Evolutionary conservation across 2,888 invertebrate species (phyloP), one percentile per base, ranked within the genome.

Genomic region (Agrochola macilenta): DNA sequence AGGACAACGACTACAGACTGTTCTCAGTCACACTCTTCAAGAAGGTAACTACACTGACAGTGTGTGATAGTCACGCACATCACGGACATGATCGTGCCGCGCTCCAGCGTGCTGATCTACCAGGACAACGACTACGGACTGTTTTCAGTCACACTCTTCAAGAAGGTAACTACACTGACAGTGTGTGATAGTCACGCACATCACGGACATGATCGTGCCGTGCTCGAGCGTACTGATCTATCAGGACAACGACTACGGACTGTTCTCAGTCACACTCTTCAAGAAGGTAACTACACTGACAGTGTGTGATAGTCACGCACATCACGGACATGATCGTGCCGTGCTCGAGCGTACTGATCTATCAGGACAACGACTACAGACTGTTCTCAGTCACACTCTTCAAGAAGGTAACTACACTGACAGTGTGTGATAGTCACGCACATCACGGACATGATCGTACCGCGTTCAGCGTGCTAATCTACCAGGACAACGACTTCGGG

Each of bases 341-440:
- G 23, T 98, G 99, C 89, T 99, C 99, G 88, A 97, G 98, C 57
- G 97, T 98, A 93, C 95, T 99, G 87, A 98, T 99, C 82, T 97
- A 97, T 89, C 99, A 99, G 93, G 99, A 99, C 96, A 95, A 97
- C 87, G 99, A 99, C 92, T 99, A 98, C 93, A 98, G 98, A 30
- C 97, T 99, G 66, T 99, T 98, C 96, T 99, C 99, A 74, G 99
- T 99, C 76, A 98, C 99, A 0, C 97, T 99, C 75, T 99, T 99
- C 14, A 14, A 17, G 17, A 49, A 17, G 49, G 49, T 17, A 35
- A 49, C 14, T 4, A 49, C 46, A 49, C 5, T 5, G 4, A 5
- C 46, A 49, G 3, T 49, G 17, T 58, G 61, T 63, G 63, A 63
- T 63, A 39, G 35, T 63, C 49, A 20, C 20, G 49, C 49, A 52